These are phyloP conservation scores for Mactromeris polynyma DNA, from an alignment of 2,888 invertebrate species.

Conservation along the genomic window DNA sequence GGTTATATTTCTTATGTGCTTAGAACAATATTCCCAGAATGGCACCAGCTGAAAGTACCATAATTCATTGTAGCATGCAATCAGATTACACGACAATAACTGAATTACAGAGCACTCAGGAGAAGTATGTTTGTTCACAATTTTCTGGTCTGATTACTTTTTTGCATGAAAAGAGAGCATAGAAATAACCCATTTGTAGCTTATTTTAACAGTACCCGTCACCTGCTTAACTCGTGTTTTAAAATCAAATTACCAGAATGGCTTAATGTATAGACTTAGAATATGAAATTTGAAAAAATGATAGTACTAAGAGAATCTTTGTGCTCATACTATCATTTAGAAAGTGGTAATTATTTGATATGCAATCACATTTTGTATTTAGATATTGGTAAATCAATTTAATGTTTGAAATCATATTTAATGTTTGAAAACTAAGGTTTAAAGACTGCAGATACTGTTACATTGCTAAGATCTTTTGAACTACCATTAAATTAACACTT, in stretches of 20 bases:
- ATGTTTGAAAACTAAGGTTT: too few species aligned
- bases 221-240: background rate
- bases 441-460: too few species aligned
- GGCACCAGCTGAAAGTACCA: constrained; percentile 3
- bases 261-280: background rate
- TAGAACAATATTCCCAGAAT: constrained; percentile 13
- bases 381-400: too few species aligned
- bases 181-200: background rate
- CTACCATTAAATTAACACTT: too few species aligned
- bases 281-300: too few species aligned
- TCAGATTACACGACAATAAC: constrained; percentile 19
- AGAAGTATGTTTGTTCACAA: background rate
- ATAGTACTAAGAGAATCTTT: too few species aligned
- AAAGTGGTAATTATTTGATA: too few species aligned
- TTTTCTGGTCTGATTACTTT: constrained; percentile 6
- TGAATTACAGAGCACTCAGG: constrained; percentile 27
- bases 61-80: constrained; percentile 32
- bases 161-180: constrained; percentile 12
- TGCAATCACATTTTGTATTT: too few species aligned
- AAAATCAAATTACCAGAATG: background rate
- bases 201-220: background rate
- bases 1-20: constrained; percentile 14
- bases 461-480: too few species aligned
- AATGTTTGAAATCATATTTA: too few species aligned
- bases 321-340: too few species aligned